These are phyloP conservation scores for Drosophila parvula DNA, from an alignment of 1,140 invertebrate species.

Conservation along the genomic window DNA sequence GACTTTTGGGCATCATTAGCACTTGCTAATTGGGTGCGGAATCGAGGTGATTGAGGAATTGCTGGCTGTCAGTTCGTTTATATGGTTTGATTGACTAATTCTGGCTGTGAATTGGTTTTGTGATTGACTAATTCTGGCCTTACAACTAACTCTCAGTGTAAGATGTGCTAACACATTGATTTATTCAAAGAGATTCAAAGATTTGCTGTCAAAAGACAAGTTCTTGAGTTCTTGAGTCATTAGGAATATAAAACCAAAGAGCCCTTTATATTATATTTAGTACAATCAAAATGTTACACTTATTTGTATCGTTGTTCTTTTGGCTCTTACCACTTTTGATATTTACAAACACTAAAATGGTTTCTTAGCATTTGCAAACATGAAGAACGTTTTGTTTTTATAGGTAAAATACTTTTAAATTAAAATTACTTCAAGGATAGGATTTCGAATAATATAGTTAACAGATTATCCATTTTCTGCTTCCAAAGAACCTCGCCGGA, in stretches of 20 bases:
- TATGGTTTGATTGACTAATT: conserved; percentile 1
- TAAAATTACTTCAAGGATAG: neutral
- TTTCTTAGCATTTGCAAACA: no score
- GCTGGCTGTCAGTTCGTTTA: neutral
- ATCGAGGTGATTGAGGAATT: conserved; percentile 24
- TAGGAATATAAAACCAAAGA: neutral
- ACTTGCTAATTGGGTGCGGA: conserved; percentile 28
- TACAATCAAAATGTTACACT: neutral
- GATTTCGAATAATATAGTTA: neutral
- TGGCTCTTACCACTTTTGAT: neutral
- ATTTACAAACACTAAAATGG: neutral
- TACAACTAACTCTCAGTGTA: neutral
- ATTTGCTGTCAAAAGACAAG: no score
- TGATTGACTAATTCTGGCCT: neutral
- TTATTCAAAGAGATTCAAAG: neutral
- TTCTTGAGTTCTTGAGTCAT: no score
- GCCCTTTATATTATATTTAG: no score
- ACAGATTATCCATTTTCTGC: neutral
- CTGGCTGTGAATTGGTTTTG: neutral
- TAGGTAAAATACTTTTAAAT: no score
- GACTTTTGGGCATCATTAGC: conserved; percentile 60
- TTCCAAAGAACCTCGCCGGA: neutral
- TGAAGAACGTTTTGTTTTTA: no score
- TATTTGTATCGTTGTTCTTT: neutral
- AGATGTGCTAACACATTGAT: neutral